These are phyloP conservation scores for Pseudococcus jackbeardsleyi DNA, from an alignment of 2,888 invertebrate genomes.

Conservation along the genomic window DNA sequence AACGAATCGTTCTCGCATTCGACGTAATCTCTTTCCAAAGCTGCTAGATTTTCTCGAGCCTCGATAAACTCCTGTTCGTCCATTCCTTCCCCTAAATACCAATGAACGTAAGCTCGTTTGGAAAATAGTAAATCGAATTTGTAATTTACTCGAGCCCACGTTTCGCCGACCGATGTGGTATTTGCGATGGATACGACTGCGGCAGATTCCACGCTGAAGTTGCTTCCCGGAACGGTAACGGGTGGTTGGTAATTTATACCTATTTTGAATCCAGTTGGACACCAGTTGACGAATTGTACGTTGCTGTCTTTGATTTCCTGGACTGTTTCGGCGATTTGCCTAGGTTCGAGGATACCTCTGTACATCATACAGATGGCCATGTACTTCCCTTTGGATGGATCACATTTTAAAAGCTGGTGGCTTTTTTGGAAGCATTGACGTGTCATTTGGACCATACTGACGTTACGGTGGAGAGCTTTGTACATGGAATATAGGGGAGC, in stretches of 20 bases:
- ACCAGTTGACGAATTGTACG: conserved; percentile 46
- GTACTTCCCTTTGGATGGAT: conserved; percentile 11
- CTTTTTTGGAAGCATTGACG: neutral
- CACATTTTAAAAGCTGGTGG: conserved; percentile 23
- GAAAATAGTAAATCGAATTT: conserved; percentile 53
- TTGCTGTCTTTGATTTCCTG: neutral
- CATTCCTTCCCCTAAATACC: conserved; percentile 53
- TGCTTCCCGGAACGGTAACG: conserved; percentile 18
- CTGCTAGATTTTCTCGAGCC: conserved; percentile 41
- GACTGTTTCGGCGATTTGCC: neutral
- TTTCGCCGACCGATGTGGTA: conserved; percentile 27
- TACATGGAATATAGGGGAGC: neutral
- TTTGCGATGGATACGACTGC: conserved; percentile 1
- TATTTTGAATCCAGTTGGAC: conserved; percentile 33
- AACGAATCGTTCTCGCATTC: conserved; percentile 15
- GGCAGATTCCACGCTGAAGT: neutral
- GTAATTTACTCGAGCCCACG: conserved; percentile 51
- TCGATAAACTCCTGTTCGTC: conserved; percentile 56
- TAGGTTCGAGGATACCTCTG: conserved; percentile 2
- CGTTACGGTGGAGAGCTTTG: neutral
- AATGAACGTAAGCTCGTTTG: conserved; percentile 50
- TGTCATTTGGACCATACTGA: neutral
- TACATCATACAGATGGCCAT: conserved; percentile 54
- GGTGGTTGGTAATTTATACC: conserved; percentile 54
- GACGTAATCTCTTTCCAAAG: conserved; percentile 23